Evolutionary conservation across 1,140 invertebrate species (phyloP), one percentile per base, ranked within the genome.

Genomic region (Rhyzopertha dominica): DNA sequence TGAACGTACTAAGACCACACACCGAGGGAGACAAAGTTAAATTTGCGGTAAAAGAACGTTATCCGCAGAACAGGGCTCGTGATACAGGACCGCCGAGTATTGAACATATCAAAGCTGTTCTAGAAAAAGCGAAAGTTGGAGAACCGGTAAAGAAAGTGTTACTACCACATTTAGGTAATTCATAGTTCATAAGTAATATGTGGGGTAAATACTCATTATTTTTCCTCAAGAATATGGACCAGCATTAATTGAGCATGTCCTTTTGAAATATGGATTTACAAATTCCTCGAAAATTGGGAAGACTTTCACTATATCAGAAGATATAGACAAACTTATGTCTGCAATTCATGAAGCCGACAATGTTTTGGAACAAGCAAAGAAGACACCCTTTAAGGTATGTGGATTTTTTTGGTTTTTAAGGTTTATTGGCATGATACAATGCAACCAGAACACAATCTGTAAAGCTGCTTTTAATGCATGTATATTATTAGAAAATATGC

Each of bases 1-100:
- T 99, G 0, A 94, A 96, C 74, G 84, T 99, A 25, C 67, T 99
- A 1, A 73, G 97, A 34, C 92, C 94, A 1, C 84, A 97, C 58
- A 90, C 87, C 9, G 93, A 96, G 69, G 90, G 87, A 28, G 91
- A 96, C 65, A 90, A 93, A 73, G 78, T 96, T 7, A 85, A 83
- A 56, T 91, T 96, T 79, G 86, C 87, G 43, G 91, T 97, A 1
- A 82, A 80, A 61, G 90, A 98, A 65, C 90, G 82, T 61, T 97
- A 95, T 73, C 90, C 91, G n/a, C 55, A 83, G 10, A 77, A 85
- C 43, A 69, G 80, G 61, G 87, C 83, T 0, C 82, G 82, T 62
- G 75, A 77, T 47, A 71, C 71, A 49, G 73, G 70, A 54, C 71
- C 76, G 5, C 69, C 75, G 1, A 62, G 59, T 32, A 47, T 54